A percentile compares a stretch with the other conserved stretches of the same genome.
phyloP scores from a whole-genome alignment of 2,888 invertebrate species.

The Parthenolecanium corni region DNA sequence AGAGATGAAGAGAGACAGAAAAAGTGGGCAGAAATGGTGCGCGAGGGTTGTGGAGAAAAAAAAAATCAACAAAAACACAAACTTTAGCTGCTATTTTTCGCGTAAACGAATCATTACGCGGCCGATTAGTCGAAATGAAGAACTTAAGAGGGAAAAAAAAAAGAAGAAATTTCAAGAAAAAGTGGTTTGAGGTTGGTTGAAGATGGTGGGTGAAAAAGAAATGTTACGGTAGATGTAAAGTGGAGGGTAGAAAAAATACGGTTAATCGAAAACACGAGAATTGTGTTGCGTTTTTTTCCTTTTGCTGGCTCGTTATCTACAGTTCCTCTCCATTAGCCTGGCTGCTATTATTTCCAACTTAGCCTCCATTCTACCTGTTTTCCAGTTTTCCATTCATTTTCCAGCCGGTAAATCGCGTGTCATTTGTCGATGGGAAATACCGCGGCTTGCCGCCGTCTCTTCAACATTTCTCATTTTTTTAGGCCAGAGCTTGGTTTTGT shows the following conservation, averaged over 20 bases:
- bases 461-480: slow-evolving; percentile 11
- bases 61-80: background rate
- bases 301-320: slow-evolving; percentile 20
- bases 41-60: background rate
- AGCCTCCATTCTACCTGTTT: slow-evolving; percentile 12
- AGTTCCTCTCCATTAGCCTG: slow-evolving; percentile 25
- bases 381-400: background rate
- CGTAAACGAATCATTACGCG: slow-evolving; percentile 22
- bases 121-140: slow-evolving; percentile 22
- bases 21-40: too few relatives aligned
- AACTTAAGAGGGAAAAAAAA: background rate
- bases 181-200: too few relatives aligned
- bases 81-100: slow-evolving; percentile 7
- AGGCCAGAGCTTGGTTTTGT: too few relatives aligned
- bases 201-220: too few relatives aligned
- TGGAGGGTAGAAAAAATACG: background rate
- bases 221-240: too few relatives aligned
- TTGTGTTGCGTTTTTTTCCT: slow-evolving; percentile 12
- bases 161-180: background rate
- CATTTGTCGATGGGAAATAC: slow-evolving; percentile 27
- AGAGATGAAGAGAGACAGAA: too few relatives aligned
- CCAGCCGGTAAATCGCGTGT: slow-evolving; percentile 22
- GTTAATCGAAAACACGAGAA: slow-evolving; percentile 22
- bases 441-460: slow-evolving; percentile 14
- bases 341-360: slow-evolving; percentile 24